These are phyloP conservation scores for Drosophila glabriapex DNA, from an alignment of 2,888 invertebrate species.

Conservation along the genomic window DNA sequence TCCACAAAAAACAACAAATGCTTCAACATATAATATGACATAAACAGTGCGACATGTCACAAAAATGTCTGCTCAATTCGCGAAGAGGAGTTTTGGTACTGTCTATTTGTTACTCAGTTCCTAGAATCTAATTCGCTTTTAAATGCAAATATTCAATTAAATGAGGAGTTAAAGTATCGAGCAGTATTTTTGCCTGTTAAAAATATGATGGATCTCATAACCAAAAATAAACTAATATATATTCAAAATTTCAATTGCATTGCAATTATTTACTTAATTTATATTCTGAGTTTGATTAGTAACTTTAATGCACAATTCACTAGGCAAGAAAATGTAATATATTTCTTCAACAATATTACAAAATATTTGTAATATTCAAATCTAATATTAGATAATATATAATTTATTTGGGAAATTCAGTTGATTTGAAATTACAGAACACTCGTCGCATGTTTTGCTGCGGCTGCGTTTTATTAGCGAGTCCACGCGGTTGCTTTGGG, in stretches of 20 bases:
- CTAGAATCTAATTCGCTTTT: slow-evolving; percentile 6
- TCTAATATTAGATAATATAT: background rate
- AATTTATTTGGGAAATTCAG: slow-evolving; percentile 1
- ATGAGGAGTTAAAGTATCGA: background rate
- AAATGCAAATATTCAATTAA: background rate
- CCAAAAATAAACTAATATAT: background rate
- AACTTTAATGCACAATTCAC: background rate
- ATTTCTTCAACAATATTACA: background rate
- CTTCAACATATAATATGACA: slow-evolving; percentile 63
- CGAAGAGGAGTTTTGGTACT: slow-evolving; percentile 16
- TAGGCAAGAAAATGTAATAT: background rate
- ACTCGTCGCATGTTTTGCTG: slow-evolving; percentile 11
- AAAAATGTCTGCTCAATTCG: slow-evolving; percentile 48
- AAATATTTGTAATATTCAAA: background rate
- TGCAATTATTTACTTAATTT: background rate
- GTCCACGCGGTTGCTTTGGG: slow-evolving; percentile 9
- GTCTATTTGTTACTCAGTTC: slow-evolving; percentile 16
- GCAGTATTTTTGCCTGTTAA: background rate
- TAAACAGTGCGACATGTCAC: slow-evolving; percentile 61
- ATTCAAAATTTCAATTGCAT: background rate
- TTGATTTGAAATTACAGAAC: slow-evolving; percentile 10
- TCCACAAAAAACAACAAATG: slow-evolving; percentile 23
- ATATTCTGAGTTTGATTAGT: background rate
- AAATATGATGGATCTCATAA: background rate
- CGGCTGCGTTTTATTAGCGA: slow-evolving; percentile 37